Evolutionary conservation across 2,113 vertebrate species (phyloP).

Genomic region (Motacilla alba): DNA sequence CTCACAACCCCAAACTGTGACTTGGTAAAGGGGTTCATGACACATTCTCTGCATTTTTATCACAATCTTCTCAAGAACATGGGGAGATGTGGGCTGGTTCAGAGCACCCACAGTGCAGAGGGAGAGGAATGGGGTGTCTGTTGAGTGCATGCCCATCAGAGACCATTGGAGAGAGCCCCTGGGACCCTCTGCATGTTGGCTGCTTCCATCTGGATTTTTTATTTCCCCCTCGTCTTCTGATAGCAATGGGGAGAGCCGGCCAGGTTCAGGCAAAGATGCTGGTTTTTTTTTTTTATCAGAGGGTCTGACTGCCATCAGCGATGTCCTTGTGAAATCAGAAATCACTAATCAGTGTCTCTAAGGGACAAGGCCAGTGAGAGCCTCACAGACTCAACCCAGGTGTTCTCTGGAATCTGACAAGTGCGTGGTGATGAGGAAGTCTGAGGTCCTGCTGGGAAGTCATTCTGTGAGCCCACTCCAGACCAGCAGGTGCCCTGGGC

Average conservation of each 20-base stretch:
- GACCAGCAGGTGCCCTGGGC: too few relatives aligned
- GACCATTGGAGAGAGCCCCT: not conserved
- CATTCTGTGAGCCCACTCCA: too few relatives aligned
- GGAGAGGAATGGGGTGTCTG: not conserved
- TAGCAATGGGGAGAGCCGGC: not conserved
- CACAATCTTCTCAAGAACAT: not conserved
- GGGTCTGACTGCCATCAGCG: not conserved
- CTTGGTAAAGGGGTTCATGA: not conserved
- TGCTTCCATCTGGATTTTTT: rapidly evolving
- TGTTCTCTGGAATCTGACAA: too few relatives aligned
- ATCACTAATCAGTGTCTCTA: too few relatives aligned
- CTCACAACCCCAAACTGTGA: not conserved
- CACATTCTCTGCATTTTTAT: rapidly evolving
- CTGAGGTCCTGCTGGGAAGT: too few relatives aligned
- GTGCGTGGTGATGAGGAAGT: too few relatives aligned
- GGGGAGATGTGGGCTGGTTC: not conserved
- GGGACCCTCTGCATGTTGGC: too few relatives aligned
- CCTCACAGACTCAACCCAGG: too few relatives aligned
- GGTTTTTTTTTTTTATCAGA: not conserved
- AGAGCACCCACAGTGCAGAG: not conserved
- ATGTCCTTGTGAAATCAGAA: too few relatives aligned
- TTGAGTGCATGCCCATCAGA: not conserved
- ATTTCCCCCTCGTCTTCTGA: not conserved
- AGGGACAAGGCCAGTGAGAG: too few relatives aligned
- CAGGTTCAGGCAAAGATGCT: not conserved